Conservation (phyloP, 1,140 invertebrate species). For the Frieseomelitta varia region DNA sequence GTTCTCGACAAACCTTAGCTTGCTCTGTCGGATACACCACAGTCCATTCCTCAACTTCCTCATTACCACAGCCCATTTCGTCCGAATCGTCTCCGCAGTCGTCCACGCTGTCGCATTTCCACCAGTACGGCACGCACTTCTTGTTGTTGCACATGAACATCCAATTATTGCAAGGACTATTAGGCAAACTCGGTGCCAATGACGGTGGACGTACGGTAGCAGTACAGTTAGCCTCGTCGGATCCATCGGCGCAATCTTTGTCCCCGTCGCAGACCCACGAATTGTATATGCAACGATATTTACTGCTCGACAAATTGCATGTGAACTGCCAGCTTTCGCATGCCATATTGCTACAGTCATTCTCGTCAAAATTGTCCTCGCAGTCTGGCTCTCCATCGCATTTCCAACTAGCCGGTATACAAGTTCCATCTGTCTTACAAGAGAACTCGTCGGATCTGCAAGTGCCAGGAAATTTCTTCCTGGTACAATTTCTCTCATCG, state of each 20-base stretch:
- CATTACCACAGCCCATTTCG: slow-evolving; percentile 86
- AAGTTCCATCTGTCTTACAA: slow-evolving; percentile 80
- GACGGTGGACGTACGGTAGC: slow-evolving; percentile 60
- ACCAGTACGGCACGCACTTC: slow-evolving; percentile 93
- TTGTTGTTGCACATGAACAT: slow-evolving; percentile 89
- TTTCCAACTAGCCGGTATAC: slow-evolving; percentile 83
- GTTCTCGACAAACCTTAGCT: slow-evolving; percentile 81
- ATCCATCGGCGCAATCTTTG: slow-evolving; percentile 85
- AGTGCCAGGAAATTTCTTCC: slow-evolving; percentile 63
- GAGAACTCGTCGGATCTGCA: slow-evolving; percentile 82
- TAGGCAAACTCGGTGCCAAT: slow-evolving; percentile 71
- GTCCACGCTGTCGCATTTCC: slow-evolving; percentile 88
- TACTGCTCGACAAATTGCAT: slow-evolving; percentile 68
- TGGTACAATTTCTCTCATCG: slow-evolving; percentile 85
- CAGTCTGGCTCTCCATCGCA: slow-evolving; percentile 85
- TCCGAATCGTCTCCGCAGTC: slow-evolving; percentile 92
- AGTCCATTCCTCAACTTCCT: slow-evolving; percentile 62
- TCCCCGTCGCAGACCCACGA: slow-evolving; percentile 89
- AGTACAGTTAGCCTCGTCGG: slow-evolving; percentile 88
- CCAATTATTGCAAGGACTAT: slow-evolving; percentile 87
- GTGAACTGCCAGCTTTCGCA: slow-evolving; percentile 82
- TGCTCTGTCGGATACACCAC: slow-evolving; percentile 68
- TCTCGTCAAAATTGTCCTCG: slow-evolving; percentile 74
- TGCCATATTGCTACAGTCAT: slow-evolving; percentile 72
- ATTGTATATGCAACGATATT: slow-evolving; percentile 75